phyloP scores from a whole-genome alignment of 2,888 invertebrate genomes.

The Dromius quadrimaculatus region DNA sequence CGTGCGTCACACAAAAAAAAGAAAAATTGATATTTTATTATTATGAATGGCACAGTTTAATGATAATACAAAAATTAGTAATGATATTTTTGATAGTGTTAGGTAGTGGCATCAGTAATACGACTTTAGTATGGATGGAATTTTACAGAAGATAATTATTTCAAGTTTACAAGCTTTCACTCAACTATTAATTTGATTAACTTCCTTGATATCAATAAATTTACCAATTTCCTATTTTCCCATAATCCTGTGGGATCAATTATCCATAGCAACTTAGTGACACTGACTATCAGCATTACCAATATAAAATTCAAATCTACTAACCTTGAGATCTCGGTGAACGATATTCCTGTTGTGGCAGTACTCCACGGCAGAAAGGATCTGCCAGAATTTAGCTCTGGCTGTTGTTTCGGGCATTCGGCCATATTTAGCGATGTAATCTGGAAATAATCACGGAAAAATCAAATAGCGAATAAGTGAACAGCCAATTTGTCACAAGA shows the following conservation, averaged over 20 bases:
- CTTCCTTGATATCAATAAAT: not conserved
- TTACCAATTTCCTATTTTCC: constrained; percentile 5
- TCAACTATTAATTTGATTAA: constrained; percentile 1
- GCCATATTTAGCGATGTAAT: constrained; percentile 94
- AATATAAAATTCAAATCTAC: constrained; percentile 49
- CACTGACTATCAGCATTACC: not conserved
- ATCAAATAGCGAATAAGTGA: no score
- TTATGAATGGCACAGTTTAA: no score
- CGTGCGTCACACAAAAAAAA: no score
- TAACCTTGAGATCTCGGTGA: constrained; percentile 94
- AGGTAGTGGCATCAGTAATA: no score
- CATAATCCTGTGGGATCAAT: not conserved
- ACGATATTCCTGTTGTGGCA: constrained; percentile 94
- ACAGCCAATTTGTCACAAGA: no score
- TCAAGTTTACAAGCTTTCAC: not conserved
- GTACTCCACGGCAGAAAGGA: constrained; percentile 95
- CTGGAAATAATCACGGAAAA: constrained; percentile 66
- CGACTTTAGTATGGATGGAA: no score
- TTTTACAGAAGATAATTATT: no score
- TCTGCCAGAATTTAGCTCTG: constrained; percentile 95
- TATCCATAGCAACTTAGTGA: not conserved
- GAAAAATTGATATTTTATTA: no score
- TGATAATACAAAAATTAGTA: no score
- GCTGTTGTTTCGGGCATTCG: constrained; percentile 94
- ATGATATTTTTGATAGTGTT: no score